A percentile compares a stretch with the other conserved stretches of the same genome.
Conservation (phyloP, 30 jellyfish, hydroid and myxozoan genomes). For the Pelagia noctiluca region DNA sequence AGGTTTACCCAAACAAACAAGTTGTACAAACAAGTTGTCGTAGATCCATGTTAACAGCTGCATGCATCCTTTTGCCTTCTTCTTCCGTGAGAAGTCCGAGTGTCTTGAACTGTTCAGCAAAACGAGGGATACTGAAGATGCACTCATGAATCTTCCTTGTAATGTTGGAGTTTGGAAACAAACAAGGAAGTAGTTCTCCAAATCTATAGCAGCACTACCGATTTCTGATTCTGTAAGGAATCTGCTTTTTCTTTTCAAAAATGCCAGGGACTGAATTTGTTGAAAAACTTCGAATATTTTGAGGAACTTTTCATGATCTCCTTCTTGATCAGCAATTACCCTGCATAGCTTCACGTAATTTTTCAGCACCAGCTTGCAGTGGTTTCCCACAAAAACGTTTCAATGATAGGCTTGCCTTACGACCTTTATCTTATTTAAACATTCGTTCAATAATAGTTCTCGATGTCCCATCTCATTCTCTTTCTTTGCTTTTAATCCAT, state of each 20-base stretch:
- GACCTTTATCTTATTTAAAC: slow-evolving; percentile 20
- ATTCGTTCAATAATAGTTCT: background rate
- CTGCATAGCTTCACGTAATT: slow-evolving; percentile 1
- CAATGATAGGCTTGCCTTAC: slow-evolving; percentile 48
- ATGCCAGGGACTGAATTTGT: background rate
- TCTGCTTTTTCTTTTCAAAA: slow-evolving; percentile 34
- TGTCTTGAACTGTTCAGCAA: slow-evolving; percentile 33
- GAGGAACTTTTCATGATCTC: background rate
- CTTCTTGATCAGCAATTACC: background rate
- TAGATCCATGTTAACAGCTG: slow-evolving; percentile 37
- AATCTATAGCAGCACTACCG: slow-evolving; percentile 12
- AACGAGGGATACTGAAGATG: slow-evolving; percentile 40
- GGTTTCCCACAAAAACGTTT: no score
- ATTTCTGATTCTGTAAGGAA: slow-evolving; percentile 46
- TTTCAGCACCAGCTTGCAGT: background rate
- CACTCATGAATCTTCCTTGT: slow-evolving; percentile 51
- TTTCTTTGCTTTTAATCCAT: slow-evolving; percentile 12
- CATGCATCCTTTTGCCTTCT: slow-evolving; percentile 62
- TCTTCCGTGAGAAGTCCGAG: slow-evolving; percentile 40
- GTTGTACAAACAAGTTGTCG: slow-evolving; percentile 32
- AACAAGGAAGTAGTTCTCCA: slow-evolving; percentile 27
- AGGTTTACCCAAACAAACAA: slow-evolving; percentile 25
- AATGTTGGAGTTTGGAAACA: slow-evolving; percentile 22
- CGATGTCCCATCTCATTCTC: background rate
- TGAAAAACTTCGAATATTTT: background rate